These are phyloP conservation scores for Cephus nigrinus DNA, from an alignment of 2,888 invertebrate species.

Conservation along the genomic window DNA sequence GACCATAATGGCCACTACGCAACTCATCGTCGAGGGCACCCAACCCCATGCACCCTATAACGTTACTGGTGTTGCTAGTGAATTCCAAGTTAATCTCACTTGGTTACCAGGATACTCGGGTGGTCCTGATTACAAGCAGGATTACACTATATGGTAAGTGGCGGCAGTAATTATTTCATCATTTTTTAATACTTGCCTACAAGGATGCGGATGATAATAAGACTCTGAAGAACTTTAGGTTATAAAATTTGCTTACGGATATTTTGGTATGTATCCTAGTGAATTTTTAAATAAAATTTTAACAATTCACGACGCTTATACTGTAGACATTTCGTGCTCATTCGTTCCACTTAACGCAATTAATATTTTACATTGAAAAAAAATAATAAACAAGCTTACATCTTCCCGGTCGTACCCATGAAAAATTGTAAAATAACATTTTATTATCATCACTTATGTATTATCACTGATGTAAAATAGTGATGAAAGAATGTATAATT, in stretches of 20 bases:
- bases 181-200: not conserved
- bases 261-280: not conserved
- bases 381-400: not conserved
- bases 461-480: not conserved
- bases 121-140: conserved; percentile 94
- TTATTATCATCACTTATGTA: no score
- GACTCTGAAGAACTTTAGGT: not conserved
- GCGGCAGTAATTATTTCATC: not conserved
- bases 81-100: conserved; percentile 89
- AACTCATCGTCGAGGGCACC: conserved; percentile 91
- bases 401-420: not conserved
- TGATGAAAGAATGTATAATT: not conserved
- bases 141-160: conserved; percentile 88
- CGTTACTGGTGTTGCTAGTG: conserved; percentile 88
- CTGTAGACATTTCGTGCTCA: not conserved
- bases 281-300: not conserved
- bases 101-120: conserved; percentile 98
- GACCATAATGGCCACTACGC: conserved; percentile 90
- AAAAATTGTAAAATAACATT: not conserved
- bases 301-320: not conserved
- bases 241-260: not conserved
- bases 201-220: not conserved
- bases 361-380: not conserved
- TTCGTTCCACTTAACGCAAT: not conserved
- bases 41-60: conserved; percentile 98